phyloP scores from a whole-genome alignment of 2,113 vertebrate species.

The Bambusicola thoracicus region DNA sequence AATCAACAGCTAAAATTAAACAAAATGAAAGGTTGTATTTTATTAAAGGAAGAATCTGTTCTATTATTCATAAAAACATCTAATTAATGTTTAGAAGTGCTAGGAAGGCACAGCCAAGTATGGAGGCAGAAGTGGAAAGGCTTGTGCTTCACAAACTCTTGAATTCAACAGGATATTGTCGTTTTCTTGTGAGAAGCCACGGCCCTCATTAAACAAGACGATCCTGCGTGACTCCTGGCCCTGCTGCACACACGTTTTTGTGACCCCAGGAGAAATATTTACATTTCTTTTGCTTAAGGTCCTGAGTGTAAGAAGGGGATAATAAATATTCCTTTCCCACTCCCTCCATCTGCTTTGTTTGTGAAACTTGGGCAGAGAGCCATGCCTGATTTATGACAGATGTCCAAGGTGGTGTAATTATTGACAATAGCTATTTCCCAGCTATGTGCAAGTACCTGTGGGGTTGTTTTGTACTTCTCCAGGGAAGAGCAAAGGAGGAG shows the following conservation, averaged over 20 bases:
- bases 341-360: background rate
- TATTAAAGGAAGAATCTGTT: background rate
- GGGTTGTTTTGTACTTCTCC: background rate
- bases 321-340: background rate
- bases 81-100: background rate
- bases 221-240: background rate
- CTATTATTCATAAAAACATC: background rate
- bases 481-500: background rate
- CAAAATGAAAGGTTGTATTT: background rate
- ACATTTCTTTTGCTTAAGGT: background rate
- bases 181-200: background rate
- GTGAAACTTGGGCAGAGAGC: background rate
- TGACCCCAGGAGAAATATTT: background rate
- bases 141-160: background rate
- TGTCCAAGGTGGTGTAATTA: background rate
- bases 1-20: background rate
- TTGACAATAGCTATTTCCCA: background rate
- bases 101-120: background rate
- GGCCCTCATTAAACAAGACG: accelerated
- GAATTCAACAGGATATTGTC: background rate
- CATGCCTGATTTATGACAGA: background rate
- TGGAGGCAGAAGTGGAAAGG: background rate
- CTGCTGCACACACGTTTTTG: accelerated
- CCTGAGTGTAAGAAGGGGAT: background rate
- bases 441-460: background rate